Base-by-base conservation (phyloP, 2,113 vertebrate genomes). In the Ictalurus furcatus region DNA sequence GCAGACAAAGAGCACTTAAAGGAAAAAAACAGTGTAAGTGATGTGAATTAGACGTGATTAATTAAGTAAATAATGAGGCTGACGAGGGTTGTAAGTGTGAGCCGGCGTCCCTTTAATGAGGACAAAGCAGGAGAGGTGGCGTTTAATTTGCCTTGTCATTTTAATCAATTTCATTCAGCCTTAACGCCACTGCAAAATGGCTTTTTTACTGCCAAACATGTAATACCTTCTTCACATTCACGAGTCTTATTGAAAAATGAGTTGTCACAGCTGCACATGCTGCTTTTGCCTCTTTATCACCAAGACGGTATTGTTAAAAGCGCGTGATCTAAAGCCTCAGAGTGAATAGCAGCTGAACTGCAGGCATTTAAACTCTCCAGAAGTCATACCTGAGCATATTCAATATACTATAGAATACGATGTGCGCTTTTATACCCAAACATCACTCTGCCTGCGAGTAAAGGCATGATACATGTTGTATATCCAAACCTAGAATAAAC, bases 41-140 rank as follows among this genome's bases (percentile, higher is more conserved):
- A 93, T 85, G 93, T 92, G 94, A 95, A 95, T 94, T 93, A 95
- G 94, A 95, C 94, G 93, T 95, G 95, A 96, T 95, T 95, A 94
- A 96, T 95, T 95, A 95, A 95, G 95, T 94, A 94, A 94, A 94
- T 95, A 95, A 96, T 93, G 93, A 95, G 94, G 93, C 93, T 93
- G 93, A 95, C 90, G 93, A 93, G 94, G 94, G 87, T 81, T 86
- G 87, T 84, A 86, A 94, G 93, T 95, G 93, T 93, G 93, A 95
- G 93, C 93, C 91, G 90, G 93, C 92, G 92, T 92, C 92, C 92
- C 93, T 89, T 94, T 96, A 96, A 96, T 95, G 95, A 96, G 93
- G 93, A 92, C 92, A 94, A 95, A 94, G 95, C 94, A 95, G 94
- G 94, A 93, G 93, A 94, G 92, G 94, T 94, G 92, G 94, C 94